These are phyloP conservation scores for Dasysyrphus tricinctus DNA, from an alignment of 2,888 invertebrate genomes.

Conservation along the genomic window DNA sequence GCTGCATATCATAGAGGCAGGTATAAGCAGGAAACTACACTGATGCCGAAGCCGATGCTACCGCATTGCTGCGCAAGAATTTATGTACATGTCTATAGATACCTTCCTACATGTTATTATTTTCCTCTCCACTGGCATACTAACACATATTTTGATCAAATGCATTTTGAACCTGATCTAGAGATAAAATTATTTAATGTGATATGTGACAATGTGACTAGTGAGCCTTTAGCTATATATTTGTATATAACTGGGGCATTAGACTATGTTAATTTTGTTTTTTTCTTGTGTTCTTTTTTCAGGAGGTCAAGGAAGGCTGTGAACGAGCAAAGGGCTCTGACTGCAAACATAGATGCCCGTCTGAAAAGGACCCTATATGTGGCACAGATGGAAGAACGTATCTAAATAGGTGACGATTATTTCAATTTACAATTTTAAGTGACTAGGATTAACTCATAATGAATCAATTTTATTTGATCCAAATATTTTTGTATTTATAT, in stretches of 20 bases:
- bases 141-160: conserved; percentile 58
- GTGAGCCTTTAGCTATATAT: conserved; percentile 17
- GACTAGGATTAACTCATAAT: background rate
- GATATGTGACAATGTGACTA: conserved; percentile 21
- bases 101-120: conserved; percentile 32
- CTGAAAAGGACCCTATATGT: conserved; percentile 93
- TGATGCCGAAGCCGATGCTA: conserved; percentile 9
- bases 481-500: too few species aligned
- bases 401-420: conserved; percentile 88
- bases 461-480: background rate
- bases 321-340: conserved; percentile 88
- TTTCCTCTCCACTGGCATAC: conserved; percentile 55
- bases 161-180: conserved; percentile 48
- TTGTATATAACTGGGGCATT: background rate
- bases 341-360: conserved; percentile 90
- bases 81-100: background rate
- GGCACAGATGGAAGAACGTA: conserved; percentile 95
- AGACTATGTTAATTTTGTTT: background rate
- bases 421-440: background rate
- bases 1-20: conserved; percentile 38
- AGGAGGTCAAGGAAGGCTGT: conserved; percentile 86
- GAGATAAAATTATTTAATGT: conserved; percentile 32
- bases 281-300: background rate
- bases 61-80: conserved; percentile 1
- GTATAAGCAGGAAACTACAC: background rate